Base-by-base conservation (phyloP, 1,140 invertebrate genomes). In the Musca domestica region DNA sequence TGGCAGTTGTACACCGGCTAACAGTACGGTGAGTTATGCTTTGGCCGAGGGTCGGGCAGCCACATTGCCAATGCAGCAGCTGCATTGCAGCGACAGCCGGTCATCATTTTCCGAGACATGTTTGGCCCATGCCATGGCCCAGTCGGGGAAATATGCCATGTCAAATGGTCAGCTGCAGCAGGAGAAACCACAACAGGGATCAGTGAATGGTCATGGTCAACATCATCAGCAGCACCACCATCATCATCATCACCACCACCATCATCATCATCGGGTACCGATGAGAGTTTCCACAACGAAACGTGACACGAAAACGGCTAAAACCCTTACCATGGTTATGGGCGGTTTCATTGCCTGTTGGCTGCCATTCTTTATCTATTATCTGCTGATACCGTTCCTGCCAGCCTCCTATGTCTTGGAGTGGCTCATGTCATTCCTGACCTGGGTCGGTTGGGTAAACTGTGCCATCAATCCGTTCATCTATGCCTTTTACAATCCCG, bases 371-470 rank as follows among this genome's bases (percentile, higher is more conserved):
- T 98, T 97, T 81, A 86, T 93, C 0, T 89, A 93, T 48, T 96
- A 96, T 75, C 80, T 96, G 7, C 83, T 92, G 2, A 92, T 89
- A 10, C 91, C 93, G 1, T 94, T 94, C 74, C 70, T 87, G 25
- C 84, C 86, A 0, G 82, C 71, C 3, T 78, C 81, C n/a, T 85
- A 86, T 48, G 84, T 86, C 2, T 86, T 85, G 67, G 80, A 84
- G 9, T 83, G 88, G 10, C 83, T 94, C 10, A 94, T 94, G 88
- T 87, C 87, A 47, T 87, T 92, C 69, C 83, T 96, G 52, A 95
- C 93, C 0, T 98, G 95, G 95, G 85, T 96, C 48, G 95, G 91
- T 3, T 96, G 95, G 91, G 88, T 95, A 61, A 98, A 97, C 81
- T 95, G 94, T 6, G 91, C 91, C 2, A 92, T 94, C 58, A 94